Evolutionary conservation across 2,888 invertebrate genomes (phyloP).

Genomic region (Isotomurus palustris): DNA sequence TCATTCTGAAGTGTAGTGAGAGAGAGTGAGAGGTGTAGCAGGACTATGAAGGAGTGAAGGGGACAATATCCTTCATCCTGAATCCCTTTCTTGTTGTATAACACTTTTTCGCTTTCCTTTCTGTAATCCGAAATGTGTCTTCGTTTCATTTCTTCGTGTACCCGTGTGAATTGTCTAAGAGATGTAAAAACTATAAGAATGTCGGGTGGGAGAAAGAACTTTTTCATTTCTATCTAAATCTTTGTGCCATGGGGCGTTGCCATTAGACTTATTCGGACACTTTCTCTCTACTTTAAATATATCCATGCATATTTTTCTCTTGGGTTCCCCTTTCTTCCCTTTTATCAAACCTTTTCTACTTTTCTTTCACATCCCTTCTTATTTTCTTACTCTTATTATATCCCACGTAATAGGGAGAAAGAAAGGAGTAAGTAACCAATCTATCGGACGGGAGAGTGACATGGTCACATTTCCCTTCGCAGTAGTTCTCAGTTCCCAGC

Average conservation of each 20-base stretch:
- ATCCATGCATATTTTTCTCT: slow-evolving; percentile 14
- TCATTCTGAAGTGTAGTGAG: too few relatives aligned
- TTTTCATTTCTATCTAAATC: slow-evolving; percentile 40
- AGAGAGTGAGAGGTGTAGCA: too few relatives aligned
- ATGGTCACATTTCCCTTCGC: slow-evolving; percentile 1
- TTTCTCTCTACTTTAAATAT: slow-evolving; percentile 21
- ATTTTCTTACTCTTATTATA: slow-evolving; percentile 14
- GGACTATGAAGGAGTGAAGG: too few relatives aligned
- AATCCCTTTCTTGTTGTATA: not conserved
- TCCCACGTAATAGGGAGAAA: slow-evolving; percentile 1
- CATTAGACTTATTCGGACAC: slow-evolving; percentile 44
- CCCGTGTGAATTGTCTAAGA: too few relatives aligned
- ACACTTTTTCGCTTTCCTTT: not conserved
- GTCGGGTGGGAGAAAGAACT: slow-evolving; percentile 19
- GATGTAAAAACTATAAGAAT: too few relatives aligned
- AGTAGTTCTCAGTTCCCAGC: too few relatives aligned
- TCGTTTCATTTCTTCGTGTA: not conserved
- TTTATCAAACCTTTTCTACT: slow-evolving; percentile 1
- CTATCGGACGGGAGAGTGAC: not conserved
- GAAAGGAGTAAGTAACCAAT: slow-evolving; percentile 6
- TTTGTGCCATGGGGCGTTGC: slow-evolving; percentile 41
- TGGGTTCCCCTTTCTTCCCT: not conserved
- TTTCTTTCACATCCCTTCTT: slow-evolving; percentile 17
- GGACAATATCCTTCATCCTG: too few relatives aligned
- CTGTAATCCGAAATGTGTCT: not conserved